These are phyloP conservation scores for Parnassius glacialis DNA, from an alignment of 2,888 invertebrate species.

Conservation along the genomic window DNA sequence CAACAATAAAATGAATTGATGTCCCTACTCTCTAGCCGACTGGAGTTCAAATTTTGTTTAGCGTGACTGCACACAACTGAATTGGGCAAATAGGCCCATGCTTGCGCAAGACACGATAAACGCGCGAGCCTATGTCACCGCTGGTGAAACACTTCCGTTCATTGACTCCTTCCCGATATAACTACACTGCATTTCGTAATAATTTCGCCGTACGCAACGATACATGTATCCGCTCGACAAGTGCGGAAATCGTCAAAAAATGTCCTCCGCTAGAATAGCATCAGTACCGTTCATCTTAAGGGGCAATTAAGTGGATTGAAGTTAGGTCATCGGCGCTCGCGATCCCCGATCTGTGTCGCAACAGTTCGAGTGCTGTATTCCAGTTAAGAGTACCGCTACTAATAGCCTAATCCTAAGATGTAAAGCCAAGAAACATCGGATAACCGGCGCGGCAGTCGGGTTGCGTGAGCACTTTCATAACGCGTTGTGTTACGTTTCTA, in stretches of 20 bases:
- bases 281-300: constrained; percentile 54
- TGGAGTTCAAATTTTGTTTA: constrained; percentile 29
- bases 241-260: constrained; percentile 29
- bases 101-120: constrained; percentile 74
- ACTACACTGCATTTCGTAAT: constrained; percentile 63
- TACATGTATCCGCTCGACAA: constrained; percentile 43
- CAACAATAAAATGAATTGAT: constrained; percentile 1
- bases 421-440: constrained; percentile 57
- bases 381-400: constrained; percentile 51
- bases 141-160: constrained; percentile 79
- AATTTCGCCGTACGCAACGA: constrained; percentile 53
- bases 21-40: neutral
- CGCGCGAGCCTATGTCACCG: constrained; percentile 70
- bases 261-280: constrained; percentile 31
- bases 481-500: constrained; percentile 72
- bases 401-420: no score
- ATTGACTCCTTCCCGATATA: constrained; percentile 79
- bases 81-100: constrained; percentile 66
- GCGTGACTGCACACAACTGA: constrained; percentile 44
- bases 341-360: constrained; percentile 33
- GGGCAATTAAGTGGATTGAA: constrained; percentile 48
- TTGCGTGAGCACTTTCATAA: constrained; percentile 76
- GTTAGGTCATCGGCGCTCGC: constrained; percentile 20
- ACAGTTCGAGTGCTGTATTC: constrained; percentile 41
- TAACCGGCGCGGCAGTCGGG: constrained; percentile 46